Evolutionary conservation across 2,888 invertebrate species (phyloP), one percentile per base, ranked within the genome.

Genomic region (Lordiphosa fenestrarum): DNA sequence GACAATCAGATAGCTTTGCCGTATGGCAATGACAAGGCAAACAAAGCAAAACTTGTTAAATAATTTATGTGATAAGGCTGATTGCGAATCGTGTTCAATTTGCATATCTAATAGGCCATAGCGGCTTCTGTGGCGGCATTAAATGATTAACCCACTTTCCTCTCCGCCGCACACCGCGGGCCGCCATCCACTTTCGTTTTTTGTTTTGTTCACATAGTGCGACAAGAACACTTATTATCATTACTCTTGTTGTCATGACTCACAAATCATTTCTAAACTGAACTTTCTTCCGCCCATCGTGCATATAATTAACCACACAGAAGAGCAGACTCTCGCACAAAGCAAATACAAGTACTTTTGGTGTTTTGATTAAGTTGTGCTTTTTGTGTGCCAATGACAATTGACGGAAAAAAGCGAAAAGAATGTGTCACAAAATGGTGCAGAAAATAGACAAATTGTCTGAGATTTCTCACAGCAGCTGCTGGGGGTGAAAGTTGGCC

Each of bases 91-190:
- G 56, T 71, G 68, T 65, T 53, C 54, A 60, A 83, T 83, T 76
- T 80, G 81, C 76, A 76, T 76, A 80, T 63, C 76, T 76, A 80
- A 76, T 83, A 66, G 81, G 73, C 73, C 60, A 80, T 52, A 80
- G 41, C 73, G 42, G 62, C 65, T 68, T 69, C 62, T 66, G 55
- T 49, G 54, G 62, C 61, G 71, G 75, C 50, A 47, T 72, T 75
- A 75, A 78, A 36, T 25, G 53, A 38, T 46, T 35, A 33, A 33
- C 51, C 59, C 57, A 54, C 61, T 73, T 70, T 39, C 23, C 41
- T 41, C 66, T 65, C 72, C 75, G 59, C 72, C 72, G 61, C 71
- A 71, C 68, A 74, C 74, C 68, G 72, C 68, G 75, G 49, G 65
- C 30, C 12, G 15, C 6, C 33, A n/a, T 44, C 30, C 15, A 47